These are phyloP conservation scores for Entomobrya multifasciata DNA, from an alignment of 2,888 invertebrate genomes.

Conservation along the genomic window DNA sequence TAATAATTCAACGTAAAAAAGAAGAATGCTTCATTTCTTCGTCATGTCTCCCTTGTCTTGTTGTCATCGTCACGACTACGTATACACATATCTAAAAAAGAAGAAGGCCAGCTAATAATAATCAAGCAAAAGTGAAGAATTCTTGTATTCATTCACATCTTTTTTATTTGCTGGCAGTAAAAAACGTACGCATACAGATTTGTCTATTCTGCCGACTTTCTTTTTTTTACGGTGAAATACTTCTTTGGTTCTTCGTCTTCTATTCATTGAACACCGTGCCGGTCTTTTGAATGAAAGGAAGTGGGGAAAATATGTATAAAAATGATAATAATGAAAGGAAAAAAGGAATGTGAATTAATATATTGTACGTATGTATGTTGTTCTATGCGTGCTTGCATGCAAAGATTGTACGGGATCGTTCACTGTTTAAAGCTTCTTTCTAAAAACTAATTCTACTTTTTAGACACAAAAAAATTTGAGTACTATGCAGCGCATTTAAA, in stretches of 20 bases:
- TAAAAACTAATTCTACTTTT: not conserved
- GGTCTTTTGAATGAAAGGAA: conserved; percentile 20
- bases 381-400: not conserved
- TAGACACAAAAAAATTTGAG: too few relatives aligned
- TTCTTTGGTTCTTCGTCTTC: not conserved
- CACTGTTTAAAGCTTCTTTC: too few relatives aligned
- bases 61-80: not conserved
- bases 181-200: not conserved
- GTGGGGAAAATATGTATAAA: not conserved
- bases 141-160: conserved; percentile 26
- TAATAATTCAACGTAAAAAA: conserved; percentile 34
- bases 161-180: not conserved
- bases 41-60: not conserved
- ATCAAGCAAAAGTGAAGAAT: conserved; percentile 20
- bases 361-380: not conserved
- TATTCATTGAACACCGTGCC: not conserved
- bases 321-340: conserved; percentile 13
- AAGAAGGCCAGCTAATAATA: conserved; percentile 6
- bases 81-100: not conserved
- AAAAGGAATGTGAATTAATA: conserved; percentile 43
- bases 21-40: conserved; percentile 18
- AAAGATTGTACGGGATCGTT: not conserved
- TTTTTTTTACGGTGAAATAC: not conserved
- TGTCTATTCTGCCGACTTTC: not conserved
- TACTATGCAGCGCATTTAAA: too few relatives aligned